Evolutionary conservation across 2,888 invertebrate genomes (phyloP).

Genomic region (Stenodema calcarata): DNA sequence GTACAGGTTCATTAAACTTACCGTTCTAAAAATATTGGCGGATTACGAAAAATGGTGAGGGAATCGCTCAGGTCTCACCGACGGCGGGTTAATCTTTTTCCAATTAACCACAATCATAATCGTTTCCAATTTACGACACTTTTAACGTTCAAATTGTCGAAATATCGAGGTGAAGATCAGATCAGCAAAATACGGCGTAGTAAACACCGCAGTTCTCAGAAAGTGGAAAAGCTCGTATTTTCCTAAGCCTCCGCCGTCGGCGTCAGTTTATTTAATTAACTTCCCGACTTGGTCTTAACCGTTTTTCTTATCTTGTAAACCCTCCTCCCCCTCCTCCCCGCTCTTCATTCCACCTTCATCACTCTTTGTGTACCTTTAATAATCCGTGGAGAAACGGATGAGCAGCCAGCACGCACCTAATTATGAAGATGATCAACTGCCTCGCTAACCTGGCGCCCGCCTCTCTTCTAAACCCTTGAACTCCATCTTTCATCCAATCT

Average conservation of each 20-base stretch:
- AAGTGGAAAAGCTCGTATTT: not conserved
- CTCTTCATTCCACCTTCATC: too few relatives aligned
- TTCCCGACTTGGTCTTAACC: not conserved
- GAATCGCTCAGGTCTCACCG: too few relatives aligned
- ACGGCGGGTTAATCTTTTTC: too few relatives aligned
- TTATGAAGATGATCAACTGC: not conserved
- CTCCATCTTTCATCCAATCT: not conserved
- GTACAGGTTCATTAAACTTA: too few relatives aligned
- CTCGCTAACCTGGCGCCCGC: not conserved
- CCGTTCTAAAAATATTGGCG: too few relatives aligned
- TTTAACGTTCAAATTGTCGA: too few relatives aligned
- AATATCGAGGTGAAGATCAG: too few relatives aligned
- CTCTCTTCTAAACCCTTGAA: not conserved
- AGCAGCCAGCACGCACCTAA: not conserved
- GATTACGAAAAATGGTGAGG: too few relatives aligned
- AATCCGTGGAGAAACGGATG: not conserved
- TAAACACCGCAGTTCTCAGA: not conserved
- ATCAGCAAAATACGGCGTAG: not conserved
- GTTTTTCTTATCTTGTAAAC: not conserved
- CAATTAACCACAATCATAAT: too few relatives aligned
- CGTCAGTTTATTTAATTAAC: not conserved
- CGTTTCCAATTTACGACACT: too few relatives aligned
- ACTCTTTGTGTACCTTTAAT: not conserved
- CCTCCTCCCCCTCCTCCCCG: not conserved
- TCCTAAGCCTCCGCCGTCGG: not conserved